phyloP scores from a whole-genome alignment of 1,140 invertebrate species.

The Heliconius congener region DNA sequence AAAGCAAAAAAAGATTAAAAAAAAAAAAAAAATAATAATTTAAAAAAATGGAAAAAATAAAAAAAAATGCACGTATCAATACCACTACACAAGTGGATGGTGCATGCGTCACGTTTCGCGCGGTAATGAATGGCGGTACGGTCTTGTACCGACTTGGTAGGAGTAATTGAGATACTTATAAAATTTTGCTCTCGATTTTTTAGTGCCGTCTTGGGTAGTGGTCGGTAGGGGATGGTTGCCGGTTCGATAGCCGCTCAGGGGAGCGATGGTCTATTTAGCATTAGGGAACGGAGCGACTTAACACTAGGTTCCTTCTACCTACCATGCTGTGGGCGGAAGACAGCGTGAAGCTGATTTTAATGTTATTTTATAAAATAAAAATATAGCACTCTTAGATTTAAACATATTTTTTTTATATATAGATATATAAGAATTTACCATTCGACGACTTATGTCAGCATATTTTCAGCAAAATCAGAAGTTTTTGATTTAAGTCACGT shows the following conservation, averaged over 20 bases:
- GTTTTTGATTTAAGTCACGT: no score
- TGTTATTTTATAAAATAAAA: no score
- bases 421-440: no score
- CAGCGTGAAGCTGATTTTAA: no score
- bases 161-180: neutral
- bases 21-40: neutral
- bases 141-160: neutral
- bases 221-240: neutral
- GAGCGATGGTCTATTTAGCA: no score
- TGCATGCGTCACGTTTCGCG: slow-evolving; percentile 7
- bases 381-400: no score
- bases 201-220: neutral
- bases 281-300: neutral
- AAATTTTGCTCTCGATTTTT: slow-evolving; percentile 5
- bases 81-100: neutral
- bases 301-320: neutral
- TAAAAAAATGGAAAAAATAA: neutral
- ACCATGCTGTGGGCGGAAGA: no score
- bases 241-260: neutral
- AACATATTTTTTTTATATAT: no score
- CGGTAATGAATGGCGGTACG: slow-evolving; percentile 10
- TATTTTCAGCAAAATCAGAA: no score
- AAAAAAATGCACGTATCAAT: neutral
- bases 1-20: neutral
- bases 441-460: no score